Evolutionary conservation across 2,797 vertebrate genomes (phyloP).

Genomic region (Pagetopsis macropterus): DNA sequence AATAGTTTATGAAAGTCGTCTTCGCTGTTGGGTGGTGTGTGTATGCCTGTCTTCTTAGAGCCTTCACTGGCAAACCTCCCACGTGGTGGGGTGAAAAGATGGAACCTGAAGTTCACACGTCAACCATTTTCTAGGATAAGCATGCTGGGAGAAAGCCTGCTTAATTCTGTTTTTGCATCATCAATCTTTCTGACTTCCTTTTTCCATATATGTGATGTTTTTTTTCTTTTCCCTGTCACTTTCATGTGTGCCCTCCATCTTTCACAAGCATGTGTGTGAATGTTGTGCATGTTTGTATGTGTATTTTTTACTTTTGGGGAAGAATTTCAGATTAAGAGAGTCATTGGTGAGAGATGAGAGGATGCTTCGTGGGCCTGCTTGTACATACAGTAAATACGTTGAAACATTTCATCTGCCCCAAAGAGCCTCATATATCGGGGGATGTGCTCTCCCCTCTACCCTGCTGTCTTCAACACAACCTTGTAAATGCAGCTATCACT

Average conservation of each 20-base stretch:
- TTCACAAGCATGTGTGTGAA: background rate
- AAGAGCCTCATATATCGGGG: slow-evolving; percentile 39
- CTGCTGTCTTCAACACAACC: slow-evolving; percentile 39
- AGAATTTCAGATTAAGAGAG: slow-evolving; percentile 9
- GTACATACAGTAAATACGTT: slow-evolving; percentile 46
- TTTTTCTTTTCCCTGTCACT: slow-evolving; percentile 31
- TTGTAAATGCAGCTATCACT: slow-evolving; percentile 66
- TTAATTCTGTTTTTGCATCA: slow-evolving; percentile 71
- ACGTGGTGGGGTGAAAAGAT: slow-evolving; percentile 28
- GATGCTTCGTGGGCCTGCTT: slow-evolving; percentile 19
- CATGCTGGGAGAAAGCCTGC: slow-evolving; percentile 56
- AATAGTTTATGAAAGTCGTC: slow-evolving; percentile 61
- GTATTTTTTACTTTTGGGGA: background rate
- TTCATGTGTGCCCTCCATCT: slow-evolving; percentile 39
- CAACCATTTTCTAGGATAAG: slow-evolving; percentile 63
- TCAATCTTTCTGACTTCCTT: slow-evolving; percentile 52
- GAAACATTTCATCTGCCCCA: slow-evolving; percentile 54
- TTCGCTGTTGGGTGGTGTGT: slow-evolving; percentile 50
- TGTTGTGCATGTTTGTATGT: background rate
- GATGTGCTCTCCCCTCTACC: slow-evolving; percentile 39
- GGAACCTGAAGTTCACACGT: slow-evolving; percentile 59
- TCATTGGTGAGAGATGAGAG: slow-evolving; percentile 32
- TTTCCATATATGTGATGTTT: slow-evolving; percentile 13
- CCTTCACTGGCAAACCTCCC: slow-evolving; percentile 19
- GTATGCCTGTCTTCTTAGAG: slow-evolving; percentile 35